A percentile compares a stretch with the other conserved stretches of the same genome.
Evolutionary conservation across 2,113 vertebrate species (phyloP).

Genomic region (Acrocephalus arundinaceus): DNA sequence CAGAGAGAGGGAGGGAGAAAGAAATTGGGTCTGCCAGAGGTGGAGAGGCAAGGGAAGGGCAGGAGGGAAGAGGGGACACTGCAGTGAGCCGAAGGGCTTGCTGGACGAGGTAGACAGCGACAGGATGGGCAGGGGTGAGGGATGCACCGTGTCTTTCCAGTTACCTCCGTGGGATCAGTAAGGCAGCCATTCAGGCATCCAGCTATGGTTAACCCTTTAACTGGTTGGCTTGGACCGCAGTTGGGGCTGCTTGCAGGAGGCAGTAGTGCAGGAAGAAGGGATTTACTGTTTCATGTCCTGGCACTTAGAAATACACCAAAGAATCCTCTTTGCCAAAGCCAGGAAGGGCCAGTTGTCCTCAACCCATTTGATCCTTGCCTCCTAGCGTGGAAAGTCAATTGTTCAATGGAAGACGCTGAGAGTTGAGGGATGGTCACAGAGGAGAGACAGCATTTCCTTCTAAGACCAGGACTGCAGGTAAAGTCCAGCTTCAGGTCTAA

Average conservation of each 20-base stretch:
- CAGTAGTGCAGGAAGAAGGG: slow-evolving; percentile 34
- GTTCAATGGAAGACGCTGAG: neutral
- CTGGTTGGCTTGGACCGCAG: slow-evolving; percentile 47
- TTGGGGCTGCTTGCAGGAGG: slow-evolving; percentile 41
- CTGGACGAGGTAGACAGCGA: neutral
- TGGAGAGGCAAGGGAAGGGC: neutral
- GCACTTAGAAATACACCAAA: slow-evolving; percentile 63
- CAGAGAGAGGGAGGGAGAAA: neutral
- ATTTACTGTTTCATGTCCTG: slow-evolving; percentile 60
- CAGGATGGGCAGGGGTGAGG: neutral
- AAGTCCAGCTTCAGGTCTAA: slow-evolving; percentile 39
- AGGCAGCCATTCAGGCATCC: slow-evolving; percentile 76
- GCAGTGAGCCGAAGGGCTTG: neutral
- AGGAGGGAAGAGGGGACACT: neutral
- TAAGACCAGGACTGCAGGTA: neutral
- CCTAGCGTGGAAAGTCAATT: neutral
- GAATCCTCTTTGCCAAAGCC: slow-evolving; percentile 53
- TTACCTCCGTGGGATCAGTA: slow-evolving; percentile 80
- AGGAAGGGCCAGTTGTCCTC: slow-evolving; percentile 44
- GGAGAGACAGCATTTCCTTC: slow-evolving; percentile 27
- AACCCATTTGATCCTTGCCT: slow-evolving; percentile 37
- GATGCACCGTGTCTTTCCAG: slow-evolving; percentile 14
- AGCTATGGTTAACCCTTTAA: slow-evolving; percentile 62
- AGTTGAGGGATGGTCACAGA: neutral
- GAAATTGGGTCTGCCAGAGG: neutral